These are phyloP conservation scores for Chitala chitala DNA, from an alignment of 2,113 vertebrate genomes.

Conservation along the genomic window DNA sequence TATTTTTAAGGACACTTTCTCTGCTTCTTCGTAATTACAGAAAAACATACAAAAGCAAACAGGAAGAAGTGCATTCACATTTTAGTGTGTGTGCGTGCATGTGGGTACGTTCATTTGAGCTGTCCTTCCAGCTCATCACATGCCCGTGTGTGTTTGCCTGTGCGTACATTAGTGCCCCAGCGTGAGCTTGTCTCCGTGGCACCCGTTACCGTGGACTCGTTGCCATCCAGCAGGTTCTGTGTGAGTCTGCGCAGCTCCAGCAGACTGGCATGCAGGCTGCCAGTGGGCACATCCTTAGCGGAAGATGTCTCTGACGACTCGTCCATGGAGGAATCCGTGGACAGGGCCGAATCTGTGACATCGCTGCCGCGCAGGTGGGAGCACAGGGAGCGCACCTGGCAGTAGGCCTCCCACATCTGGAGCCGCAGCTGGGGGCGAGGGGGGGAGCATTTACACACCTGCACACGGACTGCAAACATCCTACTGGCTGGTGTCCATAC, in stretches of 20 bases:
- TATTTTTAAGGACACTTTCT: too few species aligned
- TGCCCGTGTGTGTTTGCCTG: not conserved
- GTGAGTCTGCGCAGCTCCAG: constrained; percentile 89
- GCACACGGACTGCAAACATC: not conserved
- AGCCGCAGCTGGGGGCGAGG: constrained; percentile 75
- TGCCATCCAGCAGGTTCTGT: constrained; percentile 85
- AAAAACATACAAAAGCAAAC: too few species aligned
- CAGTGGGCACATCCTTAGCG: constrained; percentile 86
- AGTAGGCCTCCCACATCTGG: constrained; percentile 96
- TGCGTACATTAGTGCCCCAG: constrained; percentile 32
- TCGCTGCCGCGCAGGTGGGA: constrained; percentile 92
- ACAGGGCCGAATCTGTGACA: constrained; percentile 89
- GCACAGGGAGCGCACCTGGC: constrained; percentile 90
- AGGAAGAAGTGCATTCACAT: not conserved
- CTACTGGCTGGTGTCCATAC: not conserved
- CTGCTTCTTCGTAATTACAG: too few species aligned
- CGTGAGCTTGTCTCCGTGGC: constrained; percentile 62
- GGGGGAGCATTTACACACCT: not conserved
- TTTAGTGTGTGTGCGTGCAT: not conserved
- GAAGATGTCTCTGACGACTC: constrained; percentile 96
- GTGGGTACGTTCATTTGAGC: not conserved
- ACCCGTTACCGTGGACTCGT: constrained; percentile 79
- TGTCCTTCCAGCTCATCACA: not conserved
- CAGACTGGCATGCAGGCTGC: constrained; percentile 82
- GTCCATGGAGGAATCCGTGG: constrained; percentile 96